Percentiles rank a stretch among this genome's conserved stretches.
Conservation (phyloP, 2,797 vertebrate genomes). For the Simalia tracyae region DNA sequence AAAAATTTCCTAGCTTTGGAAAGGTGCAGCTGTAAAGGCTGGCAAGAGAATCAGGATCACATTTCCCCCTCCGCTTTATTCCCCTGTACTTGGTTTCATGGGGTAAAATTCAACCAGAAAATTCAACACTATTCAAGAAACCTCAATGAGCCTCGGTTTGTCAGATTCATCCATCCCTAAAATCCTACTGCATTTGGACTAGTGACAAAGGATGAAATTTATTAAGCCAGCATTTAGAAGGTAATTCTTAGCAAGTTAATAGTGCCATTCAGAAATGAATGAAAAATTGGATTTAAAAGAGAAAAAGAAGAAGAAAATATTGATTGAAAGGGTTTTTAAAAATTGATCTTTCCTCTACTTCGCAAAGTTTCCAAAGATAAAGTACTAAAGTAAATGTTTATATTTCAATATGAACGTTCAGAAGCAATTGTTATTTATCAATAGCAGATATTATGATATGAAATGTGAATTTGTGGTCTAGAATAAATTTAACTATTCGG, state of each 20-base stretch:
- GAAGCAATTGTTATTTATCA: neutral
- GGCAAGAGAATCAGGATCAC: too few species aligned
- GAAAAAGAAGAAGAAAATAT: neutral
- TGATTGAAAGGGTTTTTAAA: too few species aligned
- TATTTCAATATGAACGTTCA: neutral
- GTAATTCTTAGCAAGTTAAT: neutral
- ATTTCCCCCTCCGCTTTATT: too few species aligned
- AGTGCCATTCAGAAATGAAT: neutral
- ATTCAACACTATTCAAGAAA: too few species aligned
- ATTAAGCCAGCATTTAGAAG: neutral
- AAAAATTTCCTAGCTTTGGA: too few species aligned
- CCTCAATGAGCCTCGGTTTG: too few species aligned
- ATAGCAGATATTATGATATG: neutral
- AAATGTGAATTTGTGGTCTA: neutral
- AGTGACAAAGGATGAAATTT: neutral
- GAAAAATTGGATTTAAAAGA: neutral
- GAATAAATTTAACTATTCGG: neutral
- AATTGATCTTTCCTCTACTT: too few species aligned
- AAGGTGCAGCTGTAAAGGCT: too few species aligned
- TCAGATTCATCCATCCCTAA: neutral
- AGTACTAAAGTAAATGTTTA: neutral
- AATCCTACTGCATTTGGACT: too few species aligned
- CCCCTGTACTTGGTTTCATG: too few species aligned
- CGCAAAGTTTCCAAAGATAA: neutral
- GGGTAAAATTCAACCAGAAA: too few species aligned